phyloP scores from a whole-genome alignment of 1,140 invertebrate species.

The Temnothorax nylanderi region DNA sequence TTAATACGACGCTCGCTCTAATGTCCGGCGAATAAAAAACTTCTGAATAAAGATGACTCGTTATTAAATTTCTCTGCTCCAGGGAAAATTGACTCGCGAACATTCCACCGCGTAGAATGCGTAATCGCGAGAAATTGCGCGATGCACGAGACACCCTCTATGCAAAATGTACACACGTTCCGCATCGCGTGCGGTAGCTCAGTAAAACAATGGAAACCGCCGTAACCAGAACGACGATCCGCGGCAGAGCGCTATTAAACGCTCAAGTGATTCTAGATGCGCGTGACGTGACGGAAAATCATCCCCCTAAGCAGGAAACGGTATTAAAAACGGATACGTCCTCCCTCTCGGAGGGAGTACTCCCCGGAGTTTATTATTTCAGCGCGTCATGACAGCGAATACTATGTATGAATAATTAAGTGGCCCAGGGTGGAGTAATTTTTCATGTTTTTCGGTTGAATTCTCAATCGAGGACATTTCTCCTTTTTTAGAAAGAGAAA shows the following conservation, averaged over 20 bases:
- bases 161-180: slow-evolving; percentile 12
- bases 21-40: slow-evolving; percentile 14
- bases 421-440: neutral
- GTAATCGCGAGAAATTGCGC: slow-evolving; percentile 46
- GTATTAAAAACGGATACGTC: slow-evolving; percentile 36
- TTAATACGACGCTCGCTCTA: slow-evolving; percentile 13
- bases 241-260: slow-evolving; percentile 67
- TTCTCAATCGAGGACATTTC: neutral
- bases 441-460: neutral
- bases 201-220: slow-evolving; percentile 71
- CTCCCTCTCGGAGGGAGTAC: too few species aligned
- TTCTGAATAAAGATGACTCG: slow-evolving; percentile 43
- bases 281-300: slow-evolving; percentile 52
- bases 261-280: slow-evolving; percentile 63
- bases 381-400: neutral
- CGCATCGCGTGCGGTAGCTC: slow-evolving; percentile 18
- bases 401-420: neutral
- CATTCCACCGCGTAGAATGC: slow-evolving; percentile 8
- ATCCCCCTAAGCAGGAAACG: slow-evolving; percentile 22
- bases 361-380: slow-evolving; percentile 13
- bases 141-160: slow-evolving; percentile 7
- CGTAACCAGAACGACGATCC: slow-evolving; percentile 64
- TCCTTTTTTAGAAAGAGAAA: neutral
- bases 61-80: slow-evolving; percentile 41
- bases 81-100: slow-evolving; percentile 28